phyloP scores from a whole-genome alignment of 2,797 vertebrate genomes.

The Anniella stebbinsi region DNA sequence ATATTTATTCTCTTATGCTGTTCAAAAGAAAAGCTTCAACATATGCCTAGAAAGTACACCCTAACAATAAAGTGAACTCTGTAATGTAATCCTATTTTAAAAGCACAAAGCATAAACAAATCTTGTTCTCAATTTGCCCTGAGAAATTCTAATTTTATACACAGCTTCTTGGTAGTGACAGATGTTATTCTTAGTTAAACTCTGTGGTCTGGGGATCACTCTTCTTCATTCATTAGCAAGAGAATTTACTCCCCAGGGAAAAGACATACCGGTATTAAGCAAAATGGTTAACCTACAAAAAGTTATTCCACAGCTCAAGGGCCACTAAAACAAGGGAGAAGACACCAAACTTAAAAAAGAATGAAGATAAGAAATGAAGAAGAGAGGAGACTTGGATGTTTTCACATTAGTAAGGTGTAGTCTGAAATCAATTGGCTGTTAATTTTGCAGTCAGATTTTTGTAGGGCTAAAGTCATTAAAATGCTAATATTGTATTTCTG shows the following conservation, averaged over 20 bases:
- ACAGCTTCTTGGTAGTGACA: slow-evolving; percentile 28
- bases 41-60: neutral
- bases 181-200: slow-evolving; percentile 34
- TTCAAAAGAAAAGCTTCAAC: neutral
- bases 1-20: neutral
- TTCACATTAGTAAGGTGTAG: neutral
- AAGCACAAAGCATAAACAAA: slow-evolving; percentile 30
- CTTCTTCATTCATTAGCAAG: slow-evolving; percentile 31
- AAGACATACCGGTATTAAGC: neutral
- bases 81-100: slow-evolving; percentile 35
- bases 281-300: slow-evolving; percentile 25
- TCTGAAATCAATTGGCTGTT: neutral
- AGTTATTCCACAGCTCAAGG: neutral
- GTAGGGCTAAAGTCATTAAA: neutral
- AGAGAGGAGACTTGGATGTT: neutral
- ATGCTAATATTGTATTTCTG: neutral
- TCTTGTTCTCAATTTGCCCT: slow-evolving; percentile 39
- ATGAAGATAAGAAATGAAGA: neutral
- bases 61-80: slow-evolving; percentile 27
- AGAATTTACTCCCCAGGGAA: slow-evolving; percentile 23
- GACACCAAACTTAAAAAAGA: neutral
- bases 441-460: neutral
- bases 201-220: slow-evolving; percentile 26
- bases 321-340: neutral
- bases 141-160: slow-evolving; percentile 51